Conservation (phyloP, 2,888 invertebrate species). For the Sturmia bella region DNA sequence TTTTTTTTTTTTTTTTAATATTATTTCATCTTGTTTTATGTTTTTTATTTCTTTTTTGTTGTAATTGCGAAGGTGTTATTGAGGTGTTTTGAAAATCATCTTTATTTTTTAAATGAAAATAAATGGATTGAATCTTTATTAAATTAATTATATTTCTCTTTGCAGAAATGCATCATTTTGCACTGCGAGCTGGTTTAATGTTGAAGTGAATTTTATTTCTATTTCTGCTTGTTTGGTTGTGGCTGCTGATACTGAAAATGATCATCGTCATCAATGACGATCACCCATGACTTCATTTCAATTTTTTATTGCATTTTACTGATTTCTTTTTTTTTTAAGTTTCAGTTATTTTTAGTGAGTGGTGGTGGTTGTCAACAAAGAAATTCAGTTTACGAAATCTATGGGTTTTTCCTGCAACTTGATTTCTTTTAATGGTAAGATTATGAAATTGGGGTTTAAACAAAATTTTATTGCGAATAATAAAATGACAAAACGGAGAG, state of each 20-base stretch:
- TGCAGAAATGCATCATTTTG: no score
- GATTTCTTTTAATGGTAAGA: conserved; percentile 33
- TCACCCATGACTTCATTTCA: conserved; percentile 49
- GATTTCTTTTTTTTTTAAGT: conserved; percentile 30
- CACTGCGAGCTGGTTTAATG: no score
- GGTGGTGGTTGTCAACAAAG: neutral
- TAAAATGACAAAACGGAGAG: neutral
- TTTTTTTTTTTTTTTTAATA: conserved; percentile 36
- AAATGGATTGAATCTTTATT: neutral
- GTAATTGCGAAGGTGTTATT: conserved; percentile 57
- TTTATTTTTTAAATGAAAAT: conserved; percentile 21
- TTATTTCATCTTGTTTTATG: conserved; percentile 46
- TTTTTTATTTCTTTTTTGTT: conserved; percentile 14
- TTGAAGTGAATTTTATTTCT: no score
- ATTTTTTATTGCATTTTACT: conserved; percentile 37
- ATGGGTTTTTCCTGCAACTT: conserved; percentile 37
- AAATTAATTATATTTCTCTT: no score
- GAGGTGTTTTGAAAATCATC: conserved; percentile 34
- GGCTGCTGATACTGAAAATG: conserved; percentile 48
- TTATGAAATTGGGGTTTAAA: conserved; percentile 34
- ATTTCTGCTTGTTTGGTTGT: conserved; percentile 2
- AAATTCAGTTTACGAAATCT: conserved; percentile 1
- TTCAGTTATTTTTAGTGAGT: neutral
- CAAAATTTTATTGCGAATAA: neutral
- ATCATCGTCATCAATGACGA: conserved; percentile 11